Percentiles rank a stretch among this genome's conserved stretches.
Evolutionary conservation across 2,113 vertebrate species (phyloP).

Genomic region (Prolemur simus): DNA sequence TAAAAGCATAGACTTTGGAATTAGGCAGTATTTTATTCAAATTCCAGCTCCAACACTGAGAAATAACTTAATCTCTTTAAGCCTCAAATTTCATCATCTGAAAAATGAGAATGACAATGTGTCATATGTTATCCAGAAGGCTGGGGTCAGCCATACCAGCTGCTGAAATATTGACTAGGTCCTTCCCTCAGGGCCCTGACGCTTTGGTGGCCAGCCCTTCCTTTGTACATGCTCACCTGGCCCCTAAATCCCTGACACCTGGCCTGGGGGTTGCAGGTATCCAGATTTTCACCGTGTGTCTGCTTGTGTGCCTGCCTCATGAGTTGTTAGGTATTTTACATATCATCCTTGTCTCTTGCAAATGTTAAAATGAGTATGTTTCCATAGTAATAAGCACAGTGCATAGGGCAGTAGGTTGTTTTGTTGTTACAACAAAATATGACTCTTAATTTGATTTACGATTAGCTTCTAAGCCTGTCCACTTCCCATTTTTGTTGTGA

Average conservation of each 20-base stretch:
- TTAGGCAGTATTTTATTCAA: neutral
- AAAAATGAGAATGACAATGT: neutral
- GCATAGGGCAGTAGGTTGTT: rapidly evolving
- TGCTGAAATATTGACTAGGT: rapidly evolving
- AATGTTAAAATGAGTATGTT: neutral
- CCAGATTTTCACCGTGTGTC: neutral
- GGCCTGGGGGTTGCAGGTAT: rapidly evolving
- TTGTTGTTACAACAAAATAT: neutral
- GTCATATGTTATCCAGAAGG: rapidly evolving
- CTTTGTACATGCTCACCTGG: rapidly evolving
- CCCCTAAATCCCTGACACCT: rapidly evolving
- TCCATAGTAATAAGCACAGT: rapidly evolving
- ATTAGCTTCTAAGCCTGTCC: neutral
- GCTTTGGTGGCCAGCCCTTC: rapidly evolving
- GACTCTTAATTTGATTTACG: neutral
- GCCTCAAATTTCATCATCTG: neutral
- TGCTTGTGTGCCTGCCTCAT: rapidly evolving
- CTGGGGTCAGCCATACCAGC: rapidly evolving
- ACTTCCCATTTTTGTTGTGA: neutral
- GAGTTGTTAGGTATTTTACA: neutral
- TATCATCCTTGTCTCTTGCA: neutral
- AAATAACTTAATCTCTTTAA: neutral
- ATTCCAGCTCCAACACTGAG: neutral
- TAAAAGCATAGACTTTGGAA: neutral
- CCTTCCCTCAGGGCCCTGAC: rapidly evolving